Evolutionary conservation across 2,113 vertebrate species (phyloP).

Genomic region (Poicephalus meyeri): DNA sequence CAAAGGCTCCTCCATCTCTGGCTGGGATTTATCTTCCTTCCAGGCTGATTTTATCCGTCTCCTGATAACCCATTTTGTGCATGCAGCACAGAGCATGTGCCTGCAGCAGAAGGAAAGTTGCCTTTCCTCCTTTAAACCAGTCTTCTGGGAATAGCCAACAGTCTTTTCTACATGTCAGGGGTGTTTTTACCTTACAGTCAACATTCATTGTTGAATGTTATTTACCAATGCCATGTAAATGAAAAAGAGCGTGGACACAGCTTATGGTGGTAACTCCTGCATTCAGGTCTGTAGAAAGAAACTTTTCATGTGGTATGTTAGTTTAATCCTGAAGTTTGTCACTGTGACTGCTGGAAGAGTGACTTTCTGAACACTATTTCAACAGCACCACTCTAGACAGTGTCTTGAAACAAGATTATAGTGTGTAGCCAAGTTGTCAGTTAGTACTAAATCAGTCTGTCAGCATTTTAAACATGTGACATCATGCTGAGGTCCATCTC

Average conservation of each 20-base stretch:
- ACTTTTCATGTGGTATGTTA: neutral
- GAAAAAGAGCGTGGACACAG: neutral
- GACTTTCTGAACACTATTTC: neutral
- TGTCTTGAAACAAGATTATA: neutral
- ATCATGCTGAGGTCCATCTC: neutral
- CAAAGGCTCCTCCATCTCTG: neutral
- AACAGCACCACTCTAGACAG: neutral
- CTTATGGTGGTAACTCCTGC: neutral
- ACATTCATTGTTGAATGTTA: neutral
- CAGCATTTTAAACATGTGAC: slow-evolving; percentile 2
- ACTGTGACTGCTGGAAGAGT: neutral
- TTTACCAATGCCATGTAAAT: neutral
- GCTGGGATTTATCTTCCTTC: neutral
- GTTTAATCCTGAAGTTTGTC: neutral
- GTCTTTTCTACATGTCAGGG: rapidly evolving
- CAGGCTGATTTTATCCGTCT: neutral
- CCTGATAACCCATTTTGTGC: neutral
- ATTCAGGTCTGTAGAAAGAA: neutral
- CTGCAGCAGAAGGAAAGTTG: neutral
- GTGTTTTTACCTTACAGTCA: neutral
- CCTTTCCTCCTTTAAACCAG: neutral
- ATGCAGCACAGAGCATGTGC: neutral
- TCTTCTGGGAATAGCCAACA: neutral
- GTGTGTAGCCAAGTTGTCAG: slow-evolving; percentile 24
- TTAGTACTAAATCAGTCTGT: slow-evolving; percentile 27